Evolutionary conservation across 2,888 invertebrate genomes (phyloP).

Genomic region (Antheraea assamensis): DNA sequence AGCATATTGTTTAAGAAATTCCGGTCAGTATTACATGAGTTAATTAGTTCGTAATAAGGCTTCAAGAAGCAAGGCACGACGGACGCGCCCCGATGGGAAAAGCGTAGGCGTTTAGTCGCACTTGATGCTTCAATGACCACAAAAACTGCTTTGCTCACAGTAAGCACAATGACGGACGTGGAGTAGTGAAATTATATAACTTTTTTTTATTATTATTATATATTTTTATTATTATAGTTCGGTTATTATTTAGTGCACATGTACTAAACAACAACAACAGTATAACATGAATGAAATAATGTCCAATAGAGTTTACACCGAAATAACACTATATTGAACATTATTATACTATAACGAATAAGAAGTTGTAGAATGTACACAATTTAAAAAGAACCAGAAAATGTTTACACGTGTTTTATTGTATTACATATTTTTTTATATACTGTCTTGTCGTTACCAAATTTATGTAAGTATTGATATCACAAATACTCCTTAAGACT

Average conservation of each 20-base stretch:
- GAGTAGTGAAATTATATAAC: constrained; percentile 39
- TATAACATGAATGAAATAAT: background rate
- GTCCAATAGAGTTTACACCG: too few relatives aligned
- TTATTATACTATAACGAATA: background rate
- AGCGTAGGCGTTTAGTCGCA: constrained; percentile 66
- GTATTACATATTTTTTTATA: background rate
- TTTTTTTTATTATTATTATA: background rate
- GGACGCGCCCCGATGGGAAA: constrained; percentile 63
- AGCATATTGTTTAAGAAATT: constrained; percentile 1
- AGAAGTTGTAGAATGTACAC: background rate
- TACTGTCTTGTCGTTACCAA: background rate
- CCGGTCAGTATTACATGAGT: constrained; percentile 37
- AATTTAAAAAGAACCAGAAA: background rate
- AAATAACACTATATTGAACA: background rate
- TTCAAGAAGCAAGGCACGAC: constrained; percentile 56
- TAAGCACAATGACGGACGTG: constrained; percentile 34
- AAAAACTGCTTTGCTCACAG: constrained; percentile 61
- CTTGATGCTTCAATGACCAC: constrained; percentile 73
- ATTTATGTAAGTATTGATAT: background rate
- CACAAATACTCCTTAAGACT: too few relatives aligned
- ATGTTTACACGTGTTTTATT: background rate
- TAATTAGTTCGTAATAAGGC: constrained; percentile 61
- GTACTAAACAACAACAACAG: background rate
- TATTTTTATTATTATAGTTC: background rate
- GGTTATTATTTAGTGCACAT: background rate